Base-by-base conservation (phyloP, 2,113 vertebrate genomes). In the Carassius auratus region DNA sequence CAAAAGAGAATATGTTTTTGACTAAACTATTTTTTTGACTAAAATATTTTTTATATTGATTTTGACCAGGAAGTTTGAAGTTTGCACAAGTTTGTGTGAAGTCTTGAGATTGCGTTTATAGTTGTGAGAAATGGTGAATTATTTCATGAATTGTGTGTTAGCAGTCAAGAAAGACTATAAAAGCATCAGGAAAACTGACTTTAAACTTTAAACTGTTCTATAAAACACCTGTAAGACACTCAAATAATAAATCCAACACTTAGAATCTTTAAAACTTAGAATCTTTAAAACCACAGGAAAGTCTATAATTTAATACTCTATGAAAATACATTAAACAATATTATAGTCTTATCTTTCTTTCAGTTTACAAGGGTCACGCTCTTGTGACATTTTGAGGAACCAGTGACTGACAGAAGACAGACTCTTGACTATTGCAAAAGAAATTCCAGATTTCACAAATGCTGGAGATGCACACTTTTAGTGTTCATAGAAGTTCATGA, bases 381-480 rank as follows among this genome's bases (percentile, higher is more conserved):
- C 59, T 50, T 45, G 61, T 66, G 38, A 64, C 17, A 21, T 36
- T 66, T n/a, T 52, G 79, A 81, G 79, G 79, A 81, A 81, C 15
- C 62, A 52, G 9, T 69, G 9, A 50, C 61, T 9, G 42, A 81
- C 61, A 50, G 14, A 81, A 64, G 15, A 30, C 14, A 4, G 5
- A 21, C 38, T 50, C 42, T n/a, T 19, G 8, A 52, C 38, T 26
- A 48, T n/a, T 33, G 79, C 17, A 36, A 21, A 52, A 81, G 38
- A 81, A 81, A 68, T 68, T 81, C 79, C 62, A 50, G 45, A 52
- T 69, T 81, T 69, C 45, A 69, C 79, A 68, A 30, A 81, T 69
- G 17, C 26, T 81, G 62, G 38, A 69, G 23, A 81, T 21, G 21
- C 23, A 68, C 79, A 81, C 14, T n/a, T 55, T 55, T 48, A 23